Evolutionary conservation across 2,888 invertebrate genomes (phyloP).

Genomic region (Hemistola chrysoprasaria): DNA sequence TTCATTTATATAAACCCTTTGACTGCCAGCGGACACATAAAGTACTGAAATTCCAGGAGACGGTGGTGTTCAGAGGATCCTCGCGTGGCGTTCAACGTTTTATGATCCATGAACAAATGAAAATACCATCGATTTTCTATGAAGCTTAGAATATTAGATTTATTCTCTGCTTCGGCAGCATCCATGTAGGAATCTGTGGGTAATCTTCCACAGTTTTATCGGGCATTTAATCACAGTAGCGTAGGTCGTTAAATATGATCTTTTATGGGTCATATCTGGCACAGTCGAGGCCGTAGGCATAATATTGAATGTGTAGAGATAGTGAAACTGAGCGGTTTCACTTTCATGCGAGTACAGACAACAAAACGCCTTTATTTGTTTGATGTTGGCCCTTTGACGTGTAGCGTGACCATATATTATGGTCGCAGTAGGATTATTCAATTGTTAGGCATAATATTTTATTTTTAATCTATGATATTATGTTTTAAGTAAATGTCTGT

Average conservation of each 20-base stretch:
- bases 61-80: too few species aligned
- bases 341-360: slow-evolving; percentile 57
- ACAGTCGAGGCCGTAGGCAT: slow-evolving; percentile 4
- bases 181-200: slow-evolving; percentile 11
- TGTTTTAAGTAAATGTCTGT: too few species aligned
- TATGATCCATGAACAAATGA: too few species aligned
- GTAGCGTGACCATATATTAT: slow-evolving; percentile 39
- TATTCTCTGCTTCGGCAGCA: not conserved
- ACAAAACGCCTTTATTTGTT: slow-evolving; percentile 44
- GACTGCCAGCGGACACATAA: too few species aligned
- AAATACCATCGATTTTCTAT: too few species aligned
- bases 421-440: too few species aligned
- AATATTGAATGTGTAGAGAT: slow-evolving; percentile 18
- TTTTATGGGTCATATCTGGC: slow-evolving; percentile 24
- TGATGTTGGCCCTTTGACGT: slow-evolving; percentile 39
- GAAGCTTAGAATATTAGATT: too few species aligned
- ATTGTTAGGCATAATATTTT: too few species aligned
- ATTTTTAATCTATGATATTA: too few species aligned
- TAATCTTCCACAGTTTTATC: slow-evolving; percentile 20
- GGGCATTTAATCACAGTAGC: slow-evolving; percentile 26
- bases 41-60: too few species aligned
- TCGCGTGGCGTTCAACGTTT: too few species aligned
- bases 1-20: too few species aligned
- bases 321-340: slow-evolving; percentile 59
- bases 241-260: slow-evolving; percentile 28